Base-by-base conservation (phyloP, 2,113 vertebrate genomes). In the Numida meleagris region DNA sequence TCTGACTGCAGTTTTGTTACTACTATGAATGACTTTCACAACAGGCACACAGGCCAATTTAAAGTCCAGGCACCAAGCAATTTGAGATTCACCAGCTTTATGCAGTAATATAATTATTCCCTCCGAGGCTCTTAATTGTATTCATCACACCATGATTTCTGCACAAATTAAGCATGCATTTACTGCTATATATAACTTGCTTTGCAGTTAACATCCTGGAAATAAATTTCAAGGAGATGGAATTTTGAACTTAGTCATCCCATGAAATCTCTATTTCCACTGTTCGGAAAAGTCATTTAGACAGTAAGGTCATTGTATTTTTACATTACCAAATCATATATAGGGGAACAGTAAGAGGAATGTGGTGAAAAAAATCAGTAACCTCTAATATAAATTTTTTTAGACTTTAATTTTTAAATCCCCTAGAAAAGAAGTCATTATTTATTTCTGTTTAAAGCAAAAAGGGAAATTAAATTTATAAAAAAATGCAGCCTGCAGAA, bases 61-160 rank as follows among this genome's bases (percentile, higher is more conserved):
- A 98, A 98, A 98, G 98, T 98, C 98, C 97, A 98, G 97, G 97
- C 98, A 98, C 96, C 96, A 97, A 98, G 98, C 97, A 98, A 98
- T 98, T 98, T 98, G 98, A 98, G 98, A 98, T 97, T 97, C 97
- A 98, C 98, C 97, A 97, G 98, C 98, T 98, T 98, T 98, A 97
- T 97, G 97, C 97, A 98, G 98, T 98, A 98, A 98, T 98, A 98
- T 98, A 98, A 98, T 98, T 98, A 98, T 98, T 98, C 98, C 98
- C 98, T 98, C 97, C 27, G 98, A 98, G 98, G 97, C 98, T 98
- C 97, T 98, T 98, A 98, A 98, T 98, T 98, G 98, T 98, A 98
- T 98, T 98, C 98, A 98, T 98, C 98, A 98, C 98, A 97, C 98
- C 98, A 98, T 98, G 98, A 98, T 98, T 98, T 98, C 97, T 98